Base-by-base conservation (phyloP, 2,113 vertebrate genomes). In the Cricetomys ansorgei region DNA sequence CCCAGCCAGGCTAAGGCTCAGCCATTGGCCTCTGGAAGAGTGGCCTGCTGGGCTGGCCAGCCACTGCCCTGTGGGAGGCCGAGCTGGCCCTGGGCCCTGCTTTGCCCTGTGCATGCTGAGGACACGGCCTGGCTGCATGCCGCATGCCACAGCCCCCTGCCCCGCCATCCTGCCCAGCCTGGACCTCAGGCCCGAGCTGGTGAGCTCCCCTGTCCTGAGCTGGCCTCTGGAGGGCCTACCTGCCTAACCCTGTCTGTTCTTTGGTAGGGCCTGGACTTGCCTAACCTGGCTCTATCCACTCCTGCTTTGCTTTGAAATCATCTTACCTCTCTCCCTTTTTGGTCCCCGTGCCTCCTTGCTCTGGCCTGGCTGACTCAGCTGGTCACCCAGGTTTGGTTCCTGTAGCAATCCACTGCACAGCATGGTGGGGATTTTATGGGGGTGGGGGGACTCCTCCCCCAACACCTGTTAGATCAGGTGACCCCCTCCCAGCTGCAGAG, bases 71-170 rank as follows among this genome's bases (percentile, higher is more conserved):
- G 0, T 12, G 57, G 88, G 80, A 72, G 31, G 50, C 69, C 0
- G 12, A 73, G 96, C 91, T 73, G 81, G 89, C 50, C 29, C 0
- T 0, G 50, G 93, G 94, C 79, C 69, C 91, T 5, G 62, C 94
- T 94, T 88, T 73, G 88, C 96, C 84, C 95, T 65, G 91, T 92
- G 97, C 97, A 95, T 97, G 97, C 84, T 37, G 75, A 97, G 92
- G 95, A 48, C 7, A 65, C 55, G 94, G 95, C 83, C 94, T 89
- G 94, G 94, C 96, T 64, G 79, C 97, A 96, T 96, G 95, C 96
- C 16, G 97, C 96, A 94, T 97, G 97, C 91, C 94, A 31, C 85
- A 15, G 91, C 91, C 73, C 55, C 90, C 73, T 1, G 19, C 55
- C 64, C 90, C 0, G 34, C 92, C 1, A 40, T 53, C 89, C 75